A percentile compares a stretch with the other conserved stretches of the same genome.
Conservation (phyloP, 2,888 invertebrate genomes). For the Melitaea athalia region DNA sequence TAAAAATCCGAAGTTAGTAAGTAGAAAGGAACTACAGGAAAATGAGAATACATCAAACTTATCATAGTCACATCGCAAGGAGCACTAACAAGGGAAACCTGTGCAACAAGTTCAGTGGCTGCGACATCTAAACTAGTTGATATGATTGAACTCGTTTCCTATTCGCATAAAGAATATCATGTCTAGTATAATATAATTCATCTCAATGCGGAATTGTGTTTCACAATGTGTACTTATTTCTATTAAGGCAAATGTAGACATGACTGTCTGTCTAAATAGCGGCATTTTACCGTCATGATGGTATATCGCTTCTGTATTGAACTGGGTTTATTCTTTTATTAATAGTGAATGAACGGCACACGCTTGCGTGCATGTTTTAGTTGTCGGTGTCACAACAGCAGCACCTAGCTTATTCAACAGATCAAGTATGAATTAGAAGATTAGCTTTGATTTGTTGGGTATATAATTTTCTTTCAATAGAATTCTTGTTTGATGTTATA, state of each 20-base stretch:
- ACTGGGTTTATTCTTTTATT: constrained; percentile 11
- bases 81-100: constrained; percentile 48
- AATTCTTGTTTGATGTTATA: neutral
- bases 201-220: constrained; percentile 57
- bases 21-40: neutral
- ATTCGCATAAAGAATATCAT: constrained; percentile 27
- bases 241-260: constrained; percentile 45
- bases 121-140: constrained; percentile 45
- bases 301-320: constrained; percentile 26
- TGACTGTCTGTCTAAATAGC: constrained; percentile 29
- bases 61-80: constrained; percentile 34
- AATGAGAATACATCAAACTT: constrained; percentile 8
- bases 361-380: neutral
- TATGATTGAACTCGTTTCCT: constrained; percentile 45
- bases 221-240: constrained; percentile 45
- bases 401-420: constrained; percentile 2
- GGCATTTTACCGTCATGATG: constrained; percentile 24
- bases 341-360: constrained; percentile 16
- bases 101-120: constrained; percentile 51
- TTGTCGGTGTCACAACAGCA: constrained; percentile 1
- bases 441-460: constrained; percentile 10
- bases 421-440: neutral
- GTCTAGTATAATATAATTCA: constrained; percentile 12
- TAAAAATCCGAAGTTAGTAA: neutral
- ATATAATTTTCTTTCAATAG: constrained; percentile 1